These are phyloP conservation scores for Hydriomena furcata DNA, from an alignment of 2,888 invertebrate genomes.

Conservation along the genomic window DNA sequence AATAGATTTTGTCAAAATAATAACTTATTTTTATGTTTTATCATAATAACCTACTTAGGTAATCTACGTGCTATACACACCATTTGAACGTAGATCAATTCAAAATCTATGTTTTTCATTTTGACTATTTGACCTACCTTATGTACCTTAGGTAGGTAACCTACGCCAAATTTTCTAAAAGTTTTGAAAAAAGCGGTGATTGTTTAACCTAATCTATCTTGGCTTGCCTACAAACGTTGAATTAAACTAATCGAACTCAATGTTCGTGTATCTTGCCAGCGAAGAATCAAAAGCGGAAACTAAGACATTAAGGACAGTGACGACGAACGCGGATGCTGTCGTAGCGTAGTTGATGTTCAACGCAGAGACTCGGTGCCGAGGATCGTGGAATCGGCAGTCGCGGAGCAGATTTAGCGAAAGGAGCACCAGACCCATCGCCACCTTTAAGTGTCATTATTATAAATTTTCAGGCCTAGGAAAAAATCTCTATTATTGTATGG, in stretches of 20 bases:
- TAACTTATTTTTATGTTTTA: neutral
- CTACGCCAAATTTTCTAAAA: too few relatives aligned
- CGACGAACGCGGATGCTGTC: conserved; percentile 87
- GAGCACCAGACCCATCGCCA: conserved; percentile 89
- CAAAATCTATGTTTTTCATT: too few relatives aligned
- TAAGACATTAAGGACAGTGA: conserved; percentile 89
- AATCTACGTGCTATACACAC: too few relatives aligned
- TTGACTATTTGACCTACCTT: too few relatives aligned
- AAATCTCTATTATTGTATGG: too few relatives aligned
- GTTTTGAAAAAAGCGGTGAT: too few relatives aligned
- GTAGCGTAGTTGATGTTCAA: conserved; percentile 88
- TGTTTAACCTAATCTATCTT: too few relatives aligned
- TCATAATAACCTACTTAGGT: too few relatives aligned
- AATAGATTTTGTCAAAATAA: conserved; percentile 19
- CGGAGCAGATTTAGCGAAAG: conserved; percentile 89
- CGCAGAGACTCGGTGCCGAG: conserved; percentile 87
- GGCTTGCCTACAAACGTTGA: neutral
- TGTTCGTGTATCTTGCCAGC: conserved; percentile 79
- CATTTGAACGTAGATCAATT: too few relatives aligned
- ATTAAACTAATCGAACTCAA: conserved; percentile 40
- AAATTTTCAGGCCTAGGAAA: neutral
- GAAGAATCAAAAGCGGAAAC: conserved; percentile 92
- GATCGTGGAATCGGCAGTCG: conserved; percentile 89
- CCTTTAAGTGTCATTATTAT: conserved; percentile 75
- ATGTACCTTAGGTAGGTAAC: too few relatives aligned